A percentile compares a stretch with the other conserved stretches of the same genome.
These are phyloP conservation scores for Macrocentrus cingulum DNA, from an alignment of 1,140 invertebrate species.

Conservation along the genomic window DNA sequence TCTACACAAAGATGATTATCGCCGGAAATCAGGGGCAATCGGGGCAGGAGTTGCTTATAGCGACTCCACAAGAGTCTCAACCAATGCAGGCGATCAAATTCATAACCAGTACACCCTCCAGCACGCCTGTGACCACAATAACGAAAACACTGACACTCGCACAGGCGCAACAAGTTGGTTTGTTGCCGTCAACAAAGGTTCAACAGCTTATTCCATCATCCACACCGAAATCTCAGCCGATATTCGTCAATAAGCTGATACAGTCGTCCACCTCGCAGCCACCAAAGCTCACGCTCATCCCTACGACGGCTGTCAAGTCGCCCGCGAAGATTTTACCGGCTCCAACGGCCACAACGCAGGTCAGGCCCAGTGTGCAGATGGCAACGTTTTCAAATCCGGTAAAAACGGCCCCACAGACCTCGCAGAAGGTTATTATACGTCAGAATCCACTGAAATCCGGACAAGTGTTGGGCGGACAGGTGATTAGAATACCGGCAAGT, in stretches of 20 bases:
- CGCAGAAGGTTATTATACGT: conserved; percentile 64
- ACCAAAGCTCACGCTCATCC: conserved; percentile 52
- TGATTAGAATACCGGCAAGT: conserved; percentile 66
- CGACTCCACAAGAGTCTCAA: conserved; percentile 48
- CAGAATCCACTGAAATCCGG: conserved; percentile 55
- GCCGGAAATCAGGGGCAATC: conserved; percentile 55
- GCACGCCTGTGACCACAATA: no score
- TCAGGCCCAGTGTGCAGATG: conserved; percentile 48
- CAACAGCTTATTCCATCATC: conserved; percentile 59
- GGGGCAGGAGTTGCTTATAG: conserved; percentile 49
- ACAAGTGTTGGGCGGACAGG: conserved; percentile 57
- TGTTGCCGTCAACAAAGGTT: conserved; percentile 60
- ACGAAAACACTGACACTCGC: conserved; percentile 72
- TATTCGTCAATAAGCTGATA: conserved; percentile 58
- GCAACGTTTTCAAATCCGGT: conserved; percentile 42
- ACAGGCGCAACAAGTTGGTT: conserved; percentile 70
- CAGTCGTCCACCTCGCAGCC: conserved; percentile 50
- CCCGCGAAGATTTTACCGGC: conserved; percentile 72
- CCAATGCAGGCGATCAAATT: conserved; percentile 37
- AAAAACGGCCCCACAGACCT: conserved; percentile 58
- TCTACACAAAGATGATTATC: conserved; percentile 65
- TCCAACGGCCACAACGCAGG: conserved; percentile 56
- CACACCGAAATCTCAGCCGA: conserved; percentile 55
- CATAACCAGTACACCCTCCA: conserved; percentile 58
- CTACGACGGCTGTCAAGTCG: conserved; percentile 60